Evolutionary conservation across 2,113 vertebrate genomes (phyloP).

Genomic region (Notothenia coriiceps): DNA sequence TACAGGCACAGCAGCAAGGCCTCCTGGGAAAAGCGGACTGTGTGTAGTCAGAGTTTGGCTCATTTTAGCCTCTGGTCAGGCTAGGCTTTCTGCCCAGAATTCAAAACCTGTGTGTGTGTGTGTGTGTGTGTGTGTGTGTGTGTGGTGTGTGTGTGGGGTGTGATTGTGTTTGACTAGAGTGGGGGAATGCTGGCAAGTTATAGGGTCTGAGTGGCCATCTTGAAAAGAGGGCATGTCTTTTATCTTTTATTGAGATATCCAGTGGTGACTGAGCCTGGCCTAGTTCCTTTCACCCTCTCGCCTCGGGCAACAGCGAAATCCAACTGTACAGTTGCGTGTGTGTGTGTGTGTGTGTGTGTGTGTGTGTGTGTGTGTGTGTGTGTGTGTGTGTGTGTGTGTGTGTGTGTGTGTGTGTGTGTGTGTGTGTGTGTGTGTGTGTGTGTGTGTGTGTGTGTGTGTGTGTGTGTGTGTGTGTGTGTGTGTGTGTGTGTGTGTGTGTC

Average conservation of each 20-base stretch:
- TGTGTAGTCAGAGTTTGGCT: constrained; percentile 41
- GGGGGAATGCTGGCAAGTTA: neutral
- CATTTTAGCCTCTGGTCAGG: constrained; percentile 22
- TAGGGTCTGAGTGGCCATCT: constrained; percentile 25
- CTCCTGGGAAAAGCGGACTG: constrained; percentile 50
- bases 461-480: no score
- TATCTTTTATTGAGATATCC: constrained; percentile 55
- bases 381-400: no score
- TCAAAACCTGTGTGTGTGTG: neutral
- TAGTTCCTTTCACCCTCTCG: constrained; percentile 18
- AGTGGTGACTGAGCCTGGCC: constrained; percentile 22
- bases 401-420: no score
- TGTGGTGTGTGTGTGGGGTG: neutral
- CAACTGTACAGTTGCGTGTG: neutral
- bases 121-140: no score
- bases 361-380: no score
- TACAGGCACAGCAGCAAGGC: constrained; percentile 1
- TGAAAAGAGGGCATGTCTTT: constrained; percentile 45
- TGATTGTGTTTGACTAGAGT: constrained; percentile 8
- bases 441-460: no score
- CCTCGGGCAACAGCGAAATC: constrained; percentile 29
- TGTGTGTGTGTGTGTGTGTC: no score
- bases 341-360: neutral
- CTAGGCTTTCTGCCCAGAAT: constrained; percentile 29
- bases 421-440: no score